These are phyloP conservation scores for Lissonota sp. DNA, from an alignment of 2,888 invertebrate genomes.

Conservation along the genomic window DNA sequence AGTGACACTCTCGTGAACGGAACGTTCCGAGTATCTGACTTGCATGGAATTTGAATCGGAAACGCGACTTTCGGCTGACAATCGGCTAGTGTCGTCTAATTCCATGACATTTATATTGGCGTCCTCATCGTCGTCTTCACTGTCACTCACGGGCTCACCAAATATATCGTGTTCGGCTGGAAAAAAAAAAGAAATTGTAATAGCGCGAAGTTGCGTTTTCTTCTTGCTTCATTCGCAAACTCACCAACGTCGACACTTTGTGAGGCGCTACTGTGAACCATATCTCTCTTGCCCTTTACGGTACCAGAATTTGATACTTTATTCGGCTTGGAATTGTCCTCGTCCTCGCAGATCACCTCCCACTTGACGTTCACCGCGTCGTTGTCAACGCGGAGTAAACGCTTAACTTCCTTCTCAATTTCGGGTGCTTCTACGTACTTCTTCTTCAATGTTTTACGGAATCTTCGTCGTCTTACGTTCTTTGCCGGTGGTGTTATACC, in stretches of 20 bases:
- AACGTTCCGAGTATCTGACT: conserved; percentile 80
- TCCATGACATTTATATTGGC: conserved; percentile 89
- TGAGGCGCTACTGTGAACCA: conserved; percentile 80
- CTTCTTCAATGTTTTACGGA: conserved; percentile 97
- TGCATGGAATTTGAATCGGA: conserved; percentile 89
- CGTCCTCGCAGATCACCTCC: conserved; percentile 95
- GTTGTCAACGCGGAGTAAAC: conserved; percentile 95
- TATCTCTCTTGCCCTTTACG: conserved; percentile 79
- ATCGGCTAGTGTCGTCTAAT: conserved; percentile 91
- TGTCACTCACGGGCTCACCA: conserved; percentile 96
- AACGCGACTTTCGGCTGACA: conserved; percentile 90
- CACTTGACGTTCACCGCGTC: conserved; percentile 95
- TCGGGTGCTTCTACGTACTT: conserved; percentile 99
- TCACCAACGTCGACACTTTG: conserved; percentile 84
- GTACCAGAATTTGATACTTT: conserved; percentile 82
- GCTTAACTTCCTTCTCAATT: conserved; percentile 98
- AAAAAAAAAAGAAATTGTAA: conserved; percentile 74
- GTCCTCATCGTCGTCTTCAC: conserved; percentile 92
- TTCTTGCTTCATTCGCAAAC: conserved; percentile 52
- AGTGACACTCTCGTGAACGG: conserved; percentile 69
- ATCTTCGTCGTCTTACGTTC: conserved; percentile 96
- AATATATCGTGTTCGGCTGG: conserved; percentile 94
- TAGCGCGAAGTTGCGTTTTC: background rate
- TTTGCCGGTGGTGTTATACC: conserved; percentile 98
- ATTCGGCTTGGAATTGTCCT: conserved; percentile 86